Evolutionary conservation across 2,113 vertebrate species (phyloP).

Genomic region (Leucopsar rothschildi): DNA sequence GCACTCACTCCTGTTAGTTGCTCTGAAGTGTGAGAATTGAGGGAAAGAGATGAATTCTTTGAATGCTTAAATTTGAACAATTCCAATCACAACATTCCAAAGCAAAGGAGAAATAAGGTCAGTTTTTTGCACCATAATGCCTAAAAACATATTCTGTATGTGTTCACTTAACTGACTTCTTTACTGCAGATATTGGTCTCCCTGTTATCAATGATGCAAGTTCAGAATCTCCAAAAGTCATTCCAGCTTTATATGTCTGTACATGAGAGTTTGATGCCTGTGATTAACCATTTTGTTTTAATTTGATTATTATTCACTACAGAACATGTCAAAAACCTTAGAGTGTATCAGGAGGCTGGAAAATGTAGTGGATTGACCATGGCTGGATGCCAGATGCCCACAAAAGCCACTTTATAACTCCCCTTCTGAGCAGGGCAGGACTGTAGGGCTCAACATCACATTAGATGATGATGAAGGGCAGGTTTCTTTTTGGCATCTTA

Average conservation of each 20-base stretch:
- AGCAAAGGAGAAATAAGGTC: neutral
- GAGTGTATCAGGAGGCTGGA: neutral
- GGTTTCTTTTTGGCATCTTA: neutral
- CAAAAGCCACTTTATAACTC: neutral
- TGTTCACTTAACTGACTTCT: neutral
- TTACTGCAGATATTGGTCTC: neutral
- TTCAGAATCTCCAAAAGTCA: neutral
- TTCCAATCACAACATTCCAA: neutral
- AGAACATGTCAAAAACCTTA: neutral
- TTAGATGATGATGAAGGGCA: neutral
- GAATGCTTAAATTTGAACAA: neutral
- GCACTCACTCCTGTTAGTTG: fast-evolving
- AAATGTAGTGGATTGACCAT: neutral
- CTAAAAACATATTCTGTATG: neutral
- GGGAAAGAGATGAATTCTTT: neutral
- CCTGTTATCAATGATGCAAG: neutral
- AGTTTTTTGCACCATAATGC: neutral
- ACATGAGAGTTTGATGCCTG: neutral
- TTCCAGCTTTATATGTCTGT: neutral
- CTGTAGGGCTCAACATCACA: too few relatives aligned
- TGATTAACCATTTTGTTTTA: neutral
- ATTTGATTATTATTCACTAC: neutral
- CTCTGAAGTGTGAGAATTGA: neutral
- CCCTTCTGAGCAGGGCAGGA: neutral
- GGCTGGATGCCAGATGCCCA: neutral